phyloP scores from a whole-genome alignment of 2,888 invertebrate species.

The Amphipoea lucens region DNA sequence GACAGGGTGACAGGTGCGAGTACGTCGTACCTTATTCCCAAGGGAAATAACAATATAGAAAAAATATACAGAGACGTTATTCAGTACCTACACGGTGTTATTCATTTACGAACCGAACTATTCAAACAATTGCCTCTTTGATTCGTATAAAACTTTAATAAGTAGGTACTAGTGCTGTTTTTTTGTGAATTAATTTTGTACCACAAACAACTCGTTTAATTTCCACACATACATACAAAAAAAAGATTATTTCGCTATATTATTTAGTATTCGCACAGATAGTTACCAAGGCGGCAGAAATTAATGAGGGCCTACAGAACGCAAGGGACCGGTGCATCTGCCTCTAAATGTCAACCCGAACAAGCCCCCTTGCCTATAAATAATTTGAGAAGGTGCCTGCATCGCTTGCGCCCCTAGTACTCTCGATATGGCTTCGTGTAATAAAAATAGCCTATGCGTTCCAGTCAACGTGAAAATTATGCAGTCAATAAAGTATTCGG shows the following conservation, averaged over 20 bases:
- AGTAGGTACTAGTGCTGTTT: not conserved
- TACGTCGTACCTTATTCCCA: constrained; percentile 45
- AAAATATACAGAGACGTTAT: constrained; percentile 18
- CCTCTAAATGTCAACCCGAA: constrained; percentile 86
- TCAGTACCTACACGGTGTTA: constrained; percentile 11
- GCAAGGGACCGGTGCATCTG: constrained; percentile 79
- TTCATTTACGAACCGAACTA: constrained; percentile 10
- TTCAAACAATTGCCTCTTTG: constrained; percentile 16
- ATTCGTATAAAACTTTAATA: constrained; percentile 28
- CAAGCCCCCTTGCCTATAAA: constrained; percentile 83
- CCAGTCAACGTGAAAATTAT: constrained; percentile 76
- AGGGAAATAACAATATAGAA: constrained; percentile 43
- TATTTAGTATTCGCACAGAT: constrained; percentile 67
- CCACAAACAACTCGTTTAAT: constrained; percentile 37
- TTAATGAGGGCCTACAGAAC: constrained; percentile 80
- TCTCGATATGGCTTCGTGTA: constrained; percentile 83
- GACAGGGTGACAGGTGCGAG: constrained; percentile 52
- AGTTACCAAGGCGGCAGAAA: constrained; percentile 82
- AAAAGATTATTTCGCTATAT: constrained; percentile 65
- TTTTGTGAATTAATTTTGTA: constrained; percentile 10
- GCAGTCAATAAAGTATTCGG: constrained; percentile 68
- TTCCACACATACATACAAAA: constrained; percentile 22
- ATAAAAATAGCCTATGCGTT: constrained; percentile 81
- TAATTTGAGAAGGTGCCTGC: constrained; percentile 84
- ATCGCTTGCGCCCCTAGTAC: constrained; percentile 77